Evolutionary conservation across 92 coral and sea anemone species (phyloP).

Genomic region (Zoanthus sociatus): DNA sequence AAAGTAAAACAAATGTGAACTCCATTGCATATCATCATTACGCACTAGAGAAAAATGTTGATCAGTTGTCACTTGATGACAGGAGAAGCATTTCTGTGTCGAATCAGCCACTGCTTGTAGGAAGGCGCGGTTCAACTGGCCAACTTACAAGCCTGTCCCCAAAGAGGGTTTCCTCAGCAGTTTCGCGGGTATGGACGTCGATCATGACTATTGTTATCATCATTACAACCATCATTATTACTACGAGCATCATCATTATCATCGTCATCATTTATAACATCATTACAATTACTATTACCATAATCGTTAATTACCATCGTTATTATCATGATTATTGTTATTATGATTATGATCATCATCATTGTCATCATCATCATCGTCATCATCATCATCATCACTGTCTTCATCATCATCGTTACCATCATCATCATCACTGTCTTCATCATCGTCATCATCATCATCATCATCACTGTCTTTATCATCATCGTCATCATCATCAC

Average conservation of each 20-base stretch:
- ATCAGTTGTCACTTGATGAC: conserved; percentile 5
- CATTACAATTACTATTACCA: not conserved
- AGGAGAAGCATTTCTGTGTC: not conserved
- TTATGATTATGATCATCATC: too few relatives aligned
- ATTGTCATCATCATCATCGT: too few relatives aligned
- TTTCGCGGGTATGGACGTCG: not conserved
- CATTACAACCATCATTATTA: not conserved
- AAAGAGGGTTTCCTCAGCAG: not conserved
- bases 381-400: too few relatives aligned
- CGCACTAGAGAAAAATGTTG: not conserved
- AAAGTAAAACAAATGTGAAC: not conserved
- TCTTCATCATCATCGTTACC: too few relatives aligned
- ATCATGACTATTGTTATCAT: not conserved
- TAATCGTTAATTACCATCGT: not conserved
- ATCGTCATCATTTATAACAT: not conserved
- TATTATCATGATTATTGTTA: too few relatives aligned
- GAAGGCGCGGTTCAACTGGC: conserved; percentile 38
- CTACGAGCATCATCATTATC: not conserved
- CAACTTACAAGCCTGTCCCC: not conserved
- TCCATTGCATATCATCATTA: not conserved
- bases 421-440: too few relatives aligned
- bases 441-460: not conserved
- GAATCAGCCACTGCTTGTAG: not conserved
- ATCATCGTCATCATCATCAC: not conserved
- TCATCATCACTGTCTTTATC: not conserved